phyloP scores from a whole-genome alignment of 2,888 invertebrate species.

The Octodonta nipae region DNA sequence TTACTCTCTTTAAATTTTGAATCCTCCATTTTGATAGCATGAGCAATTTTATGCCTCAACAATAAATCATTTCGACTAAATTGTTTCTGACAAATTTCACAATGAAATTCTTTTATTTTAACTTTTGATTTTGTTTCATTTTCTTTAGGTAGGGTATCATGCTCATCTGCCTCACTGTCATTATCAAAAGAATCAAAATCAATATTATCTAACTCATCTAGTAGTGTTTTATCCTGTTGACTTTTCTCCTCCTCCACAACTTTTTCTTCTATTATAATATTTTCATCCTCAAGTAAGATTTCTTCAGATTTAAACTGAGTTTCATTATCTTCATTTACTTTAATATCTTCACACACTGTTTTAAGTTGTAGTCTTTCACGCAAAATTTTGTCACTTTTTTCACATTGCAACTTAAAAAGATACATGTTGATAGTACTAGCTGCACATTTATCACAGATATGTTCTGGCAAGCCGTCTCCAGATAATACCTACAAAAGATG shows the following conservation, averaged over 20 bases:
- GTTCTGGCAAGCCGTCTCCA: conserved; percentile 47
- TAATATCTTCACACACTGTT: neutral
- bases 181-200: conserved; percentile 11
- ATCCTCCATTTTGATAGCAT: conserved; percentile 26
- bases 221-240: conserved; percentile 22
- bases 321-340: conserved; percentile 7
- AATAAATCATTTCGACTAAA: conserved; percentile 28
- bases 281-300: conserved; percentile 3
- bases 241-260: conserved; percentile 4
- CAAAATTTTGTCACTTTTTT: conserved; percentile 34
- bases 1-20: conserved; percentile 16
- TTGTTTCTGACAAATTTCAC: conserved; percentile 27
- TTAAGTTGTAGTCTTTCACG: conserved; percentile 19
- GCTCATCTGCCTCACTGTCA: conserved; percentile 13
- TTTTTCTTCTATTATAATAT: conserved; percentile 9
- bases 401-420: conserved; percentile 38
- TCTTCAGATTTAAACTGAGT: conserved; percentile 5
- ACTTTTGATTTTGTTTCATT: conserved; percentile 12
- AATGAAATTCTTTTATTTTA: conserved; percentile 23
- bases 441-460: conserved; percentile 44
- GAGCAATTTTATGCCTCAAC: conserved; percentile 27
- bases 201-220: conserved; percentile 21
- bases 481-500: conserved; percentile 26
- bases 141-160: conserved; percentile 9
- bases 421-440: conserved; percentile 39